These are phyloP conservation scores for Dendroctonus valens DNA, from an alignment of 1,140 invertebrate genomes.

Conservation along the genomic window DNA sequence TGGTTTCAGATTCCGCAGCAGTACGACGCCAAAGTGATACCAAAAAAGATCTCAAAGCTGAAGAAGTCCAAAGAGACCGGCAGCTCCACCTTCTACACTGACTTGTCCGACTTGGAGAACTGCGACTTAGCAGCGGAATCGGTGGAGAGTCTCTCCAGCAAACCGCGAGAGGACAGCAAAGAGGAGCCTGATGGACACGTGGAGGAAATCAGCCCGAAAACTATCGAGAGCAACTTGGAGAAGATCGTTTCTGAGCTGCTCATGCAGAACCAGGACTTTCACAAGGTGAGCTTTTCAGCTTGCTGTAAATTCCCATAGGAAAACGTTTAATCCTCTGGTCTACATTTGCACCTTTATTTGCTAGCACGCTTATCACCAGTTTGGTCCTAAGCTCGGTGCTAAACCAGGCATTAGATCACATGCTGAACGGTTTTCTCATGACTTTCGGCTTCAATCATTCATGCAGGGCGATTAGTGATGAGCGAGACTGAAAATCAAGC, in stretches of 20 bases:
- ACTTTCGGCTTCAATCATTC: too few relatives aligned
- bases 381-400: too few relatives aligned
- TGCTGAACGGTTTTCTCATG: too few relatives aligned
- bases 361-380: too few relatives aligned
- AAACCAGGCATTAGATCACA: too few relatives aligned
- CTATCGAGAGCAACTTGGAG: constrained; percentile 58
- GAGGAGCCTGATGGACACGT: constrained; percentile 20
- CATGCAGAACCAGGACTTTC: constrained; percentile 81
- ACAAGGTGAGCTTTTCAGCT: constrained; percentile 56
- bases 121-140: constrained; percentile 63
- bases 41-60: constrained; percentile 64
- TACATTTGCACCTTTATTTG: too few relatives aligned
- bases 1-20: constrained; percentile 32
- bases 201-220: constrained; percentile 15
- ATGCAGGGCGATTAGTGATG: too few relatives aligned
- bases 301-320: background rate
- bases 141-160: constrained; percentile 56
- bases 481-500: too few relatives aligned
- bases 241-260: constrained; percentile 80
- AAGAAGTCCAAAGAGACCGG: constrained; percentile 60
- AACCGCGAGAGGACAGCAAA: constrained; percentile 28
- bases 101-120: constrained; percentile 60
- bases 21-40: constrained; percentile 64
- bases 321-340: too few relatives aligned
- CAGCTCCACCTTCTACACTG: constrained; percentile 64